phyloP scores from a whole-genome alignment of 2,888 invertebrate genomes.

The Xylota sylvarum region DNA sequence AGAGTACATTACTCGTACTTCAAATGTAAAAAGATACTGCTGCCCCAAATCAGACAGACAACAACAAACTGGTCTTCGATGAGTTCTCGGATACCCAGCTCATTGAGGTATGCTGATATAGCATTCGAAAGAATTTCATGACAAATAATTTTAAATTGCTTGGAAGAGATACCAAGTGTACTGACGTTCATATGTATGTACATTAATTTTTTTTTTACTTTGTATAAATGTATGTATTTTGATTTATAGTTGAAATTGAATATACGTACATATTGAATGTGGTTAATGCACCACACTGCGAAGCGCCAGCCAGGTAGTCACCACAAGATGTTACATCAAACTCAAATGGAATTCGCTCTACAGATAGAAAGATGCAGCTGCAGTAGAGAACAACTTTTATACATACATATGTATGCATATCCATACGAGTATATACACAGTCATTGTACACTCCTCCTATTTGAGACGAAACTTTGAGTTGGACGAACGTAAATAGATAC shows the following conservation, averaged over 20 bases:
- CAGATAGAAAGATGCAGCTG: not conserved
- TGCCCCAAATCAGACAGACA: not conserved
- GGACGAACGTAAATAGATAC: not conserved
- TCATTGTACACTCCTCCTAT: too few relatives aligned
- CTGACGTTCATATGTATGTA: not conserved
- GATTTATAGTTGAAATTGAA: constrained; percentile 7
- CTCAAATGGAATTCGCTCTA: constrained; percentile 21
- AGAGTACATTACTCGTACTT: constrained; percentile 3
- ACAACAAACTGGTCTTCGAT: not conserved
- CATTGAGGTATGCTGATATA: constrained; percentile 24
- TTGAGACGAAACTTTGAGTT: not conserved
- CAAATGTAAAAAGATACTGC: constrained; percentile 23
- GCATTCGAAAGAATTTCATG: constrained; percentile 42
- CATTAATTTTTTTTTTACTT: not conserved
- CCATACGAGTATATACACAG: not conserved
- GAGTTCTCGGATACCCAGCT: not conserved
- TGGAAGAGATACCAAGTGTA: constrained; percentile 12
- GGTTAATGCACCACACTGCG: constrained; percentile 25
- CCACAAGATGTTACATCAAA: constrained; percentile 46
- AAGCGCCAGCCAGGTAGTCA: constrained; percentile 40
- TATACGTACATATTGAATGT: constrained; percentile 15
- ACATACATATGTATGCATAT: not conserved
- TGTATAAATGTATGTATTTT: not conserved
- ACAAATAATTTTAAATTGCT: constrained; percentile 39
- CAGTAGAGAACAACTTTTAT: not conserved